Percentiles rank a stretch among this genome's conserved stretches.
Conservation (phyloP, 30 jellyfish, hydroid and myxozoan species). For the Aurelia sp. region DNA sequence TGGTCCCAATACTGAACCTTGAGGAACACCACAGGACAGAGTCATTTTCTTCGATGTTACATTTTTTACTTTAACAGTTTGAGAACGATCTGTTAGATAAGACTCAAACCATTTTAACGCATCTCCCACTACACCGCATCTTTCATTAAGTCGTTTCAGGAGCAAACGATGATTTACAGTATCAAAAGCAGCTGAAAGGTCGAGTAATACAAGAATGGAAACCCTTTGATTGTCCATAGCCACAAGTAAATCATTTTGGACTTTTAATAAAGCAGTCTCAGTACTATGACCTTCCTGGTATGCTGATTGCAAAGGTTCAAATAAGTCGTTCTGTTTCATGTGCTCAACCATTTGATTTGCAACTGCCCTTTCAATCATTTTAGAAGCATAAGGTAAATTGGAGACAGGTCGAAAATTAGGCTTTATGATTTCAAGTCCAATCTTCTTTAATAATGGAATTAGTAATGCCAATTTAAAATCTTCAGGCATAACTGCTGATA, state of each 20-base stretch:
- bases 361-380: conserved; percentile 56
- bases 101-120: conserved; percentile 63
- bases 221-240: conserved; percentile 47
- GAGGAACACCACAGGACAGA: conserved; percentile 58
- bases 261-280: conserved; percentile 56
- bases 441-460: conserved; percentile 37
- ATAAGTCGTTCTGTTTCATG: conserved; percentile 31
- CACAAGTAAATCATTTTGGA: conserved; percentile 28
- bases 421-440: conserved; percentile 51
- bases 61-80: conserved; percentile 5
- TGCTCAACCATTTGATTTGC: conserved; percentile 48
- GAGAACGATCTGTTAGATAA: conserved; percentile 49
- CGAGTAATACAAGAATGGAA: conserved; percentile 51
- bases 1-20: conserved; percentile 56
- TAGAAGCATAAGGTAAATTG: conserved; percentile 57
- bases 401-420: conserved; percentile 64
- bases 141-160: conserved; percentile 41
- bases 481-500: conserved; percentile 25
- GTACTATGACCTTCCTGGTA: conserved; percentile 59
- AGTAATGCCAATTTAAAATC: conserved; percentile 24
- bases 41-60: conserved; percentile 15
- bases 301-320: conserved; percentile 59
- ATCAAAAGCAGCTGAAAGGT: conserved; percentile 64
- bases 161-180: conserved; percentile 52
- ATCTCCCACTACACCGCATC: conserved; percentile 56